Evolutionary conservation across 2,888 invertebrate genomes (phyloP).

Genomic region (Netelia virgata): DNA sequence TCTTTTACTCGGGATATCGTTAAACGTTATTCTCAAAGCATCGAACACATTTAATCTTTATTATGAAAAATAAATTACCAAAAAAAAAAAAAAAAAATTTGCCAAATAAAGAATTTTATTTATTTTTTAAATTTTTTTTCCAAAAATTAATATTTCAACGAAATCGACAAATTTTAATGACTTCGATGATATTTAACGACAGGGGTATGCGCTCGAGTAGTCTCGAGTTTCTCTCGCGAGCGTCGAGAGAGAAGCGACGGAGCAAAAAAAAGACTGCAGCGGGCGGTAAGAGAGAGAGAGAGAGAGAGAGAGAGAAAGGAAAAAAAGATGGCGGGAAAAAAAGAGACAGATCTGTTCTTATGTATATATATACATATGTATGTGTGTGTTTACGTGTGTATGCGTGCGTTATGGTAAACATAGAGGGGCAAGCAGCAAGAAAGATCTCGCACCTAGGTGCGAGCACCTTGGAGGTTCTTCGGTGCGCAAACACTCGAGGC

Average conservation of each 20-base stretch:
- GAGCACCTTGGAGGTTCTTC: slow-evolving; percentile 80
- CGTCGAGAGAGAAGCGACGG: slow-evolving; percentile 37
- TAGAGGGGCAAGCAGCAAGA: slow-evolving; percentile 74
- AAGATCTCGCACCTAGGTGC: slow-evolving; percentile 85
- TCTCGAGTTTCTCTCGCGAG: not conserved
- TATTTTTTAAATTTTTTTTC: not conserved
- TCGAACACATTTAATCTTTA: too few relatives aligned
- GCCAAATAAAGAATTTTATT: not conserved
- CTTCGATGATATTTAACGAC: too few relatives aligned
- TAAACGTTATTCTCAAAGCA: too few relatives aligned
- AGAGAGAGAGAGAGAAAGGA: slow-evolving; percentile 80
- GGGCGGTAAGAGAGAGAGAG: slow-evolving; percentile 47
- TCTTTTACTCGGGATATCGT: too few relatives aligned
- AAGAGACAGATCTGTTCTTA: slow-evolving; percentile 29
- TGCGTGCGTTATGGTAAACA: slow-evolving; percentile 81
- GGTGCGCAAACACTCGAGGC: slow-evolving; percentile 81
- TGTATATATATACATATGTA: slow-evolving; percentile 17
- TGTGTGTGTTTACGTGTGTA: not conserved
- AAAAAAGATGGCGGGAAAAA: slow-evolving; percentile 77
- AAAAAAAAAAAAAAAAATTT: too few relatives aligned
- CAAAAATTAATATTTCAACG: not conserved
- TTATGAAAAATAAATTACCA: too few relatives aligned
- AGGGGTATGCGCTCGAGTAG: too few relatives aligned
- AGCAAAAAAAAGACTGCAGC: slow-evolving; percentile 82
- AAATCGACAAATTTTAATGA: too few relatives aligned